These are phyloP conservation scores for Pangasius krempfi DNA, from an alignment of 2,797 vertebrate genomes.

Conservation along the genomic window DNA sequence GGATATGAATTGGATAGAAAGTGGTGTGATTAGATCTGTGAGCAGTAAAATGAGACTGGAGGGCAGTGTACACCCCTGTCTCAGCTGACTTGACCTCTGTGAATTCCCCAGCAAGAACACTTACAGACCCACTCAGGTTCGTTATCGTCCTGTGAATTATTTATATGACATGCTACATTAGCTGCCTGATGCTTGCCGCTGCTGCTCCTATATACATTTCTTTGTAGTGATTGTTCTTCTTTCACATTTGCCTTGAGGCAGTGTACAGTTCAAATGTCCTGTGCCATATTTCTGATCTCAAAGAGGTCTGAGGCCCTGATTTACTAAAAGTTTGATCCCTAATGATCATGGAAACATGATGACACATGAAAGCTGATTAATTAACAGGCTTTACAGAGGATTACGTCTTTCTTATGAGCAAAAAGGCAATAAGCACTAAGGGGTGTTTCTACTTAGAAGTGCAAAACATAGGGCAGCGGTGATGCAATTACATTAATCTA, in stretches of 20 bases:
- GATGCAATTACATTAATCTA: conserved; percentile 8
- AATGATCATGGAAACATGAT: not conserved
- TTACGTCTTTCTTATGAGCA: not conserved
- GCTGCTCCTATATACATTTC: conserved; percentile 1
- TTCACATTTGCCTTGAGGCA: not conserved
- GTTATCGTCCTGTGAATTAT: conserved; percentile 44
- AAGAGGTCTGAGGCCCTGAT: not conserved
- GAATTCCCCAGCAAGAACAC: not conserved
- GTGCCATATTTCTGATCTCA: not conserved
- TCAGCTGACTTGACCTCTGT: conserved; percentile 3
- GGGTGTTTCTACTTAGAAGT: not conserved
- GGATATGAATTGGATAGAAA: not conserved
- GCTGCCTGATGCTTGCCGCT: not conserved
- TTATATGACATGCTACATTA: conserved; percentile 32
- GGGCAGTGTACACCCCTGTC: not conserved
- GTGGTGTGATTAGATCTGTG: not conserved
- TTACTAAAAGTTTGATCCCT: not conserved
- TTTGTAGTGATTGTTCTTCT: conserved; percentile 9
- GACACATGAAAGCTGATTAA: not conserved
- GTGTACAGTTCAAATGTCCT: not conserved
- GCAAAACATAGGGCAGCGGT: not conserved
- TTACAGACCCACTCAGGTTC: not conserved
- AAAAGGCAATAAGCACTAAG: not conserved
- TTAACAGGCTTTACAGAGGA: not conserved
- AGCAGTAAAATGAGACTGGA: not conserved